phyloP scores from a whole-genome alignment of 2,113 vertebrate species.

The Platanista minor region DNA sequence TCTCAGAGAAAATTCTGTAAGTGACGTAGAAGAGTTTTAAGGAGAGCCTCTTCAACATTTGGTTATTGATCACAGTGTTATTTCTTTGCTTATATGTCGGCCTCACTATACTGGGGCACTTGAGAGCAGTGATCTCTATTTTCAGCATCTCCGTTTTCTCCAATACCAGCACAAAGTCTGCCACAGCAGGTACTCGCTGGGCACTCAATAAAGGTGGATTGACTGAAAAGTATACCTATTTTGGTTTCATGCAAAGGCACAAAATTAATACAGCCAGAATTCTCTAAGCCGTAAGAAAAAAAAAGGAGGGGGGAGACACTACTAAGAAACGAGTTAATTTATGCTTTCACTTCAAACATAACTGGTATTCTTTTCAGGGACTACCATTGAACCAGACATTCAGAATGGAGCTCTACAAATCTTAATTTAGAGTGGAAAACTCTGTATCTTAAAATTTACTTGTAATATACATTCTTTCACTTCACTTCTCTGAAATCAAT shows the following conservation, averaged over 20 bases:
- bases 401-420: not conserved
- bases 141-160: not conserved
- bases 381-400: not conserved
- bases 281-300: not conserved
- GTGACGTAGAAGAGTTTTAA: not conserved
- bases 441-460: not conserved
- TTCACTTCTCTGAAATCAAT: not conserved
- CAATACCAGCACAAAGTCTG: not conserved
- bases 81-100: not conserved
- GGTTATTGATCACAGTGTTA: not conserved
- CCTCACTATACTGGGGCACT: not conserved
- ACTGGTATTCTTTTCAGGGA: not conserved
- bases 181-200: not conserved
- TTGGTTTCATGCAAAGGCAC: slow-evolving; percentile 2
- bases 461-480: not conserved
- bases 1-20: not conserved
- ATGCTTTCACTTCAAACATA: slow-evolving; percentile 8
- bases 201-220: not conserved
- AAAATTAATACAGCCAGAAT: slow-evolving; percentile 17
- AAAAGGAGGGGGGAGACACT: not conserved
- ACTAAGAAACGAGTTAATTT: not conserved
- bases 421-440: not conserved
- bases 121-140: not conserved
- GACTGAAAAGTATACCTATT: not conserved
- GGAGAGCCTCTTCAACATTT: not conserved